Evolutionary conservation across 2,797 vertebrate genomes (phyloP).

Genomic region (Liasis olivaceus): DNA sequence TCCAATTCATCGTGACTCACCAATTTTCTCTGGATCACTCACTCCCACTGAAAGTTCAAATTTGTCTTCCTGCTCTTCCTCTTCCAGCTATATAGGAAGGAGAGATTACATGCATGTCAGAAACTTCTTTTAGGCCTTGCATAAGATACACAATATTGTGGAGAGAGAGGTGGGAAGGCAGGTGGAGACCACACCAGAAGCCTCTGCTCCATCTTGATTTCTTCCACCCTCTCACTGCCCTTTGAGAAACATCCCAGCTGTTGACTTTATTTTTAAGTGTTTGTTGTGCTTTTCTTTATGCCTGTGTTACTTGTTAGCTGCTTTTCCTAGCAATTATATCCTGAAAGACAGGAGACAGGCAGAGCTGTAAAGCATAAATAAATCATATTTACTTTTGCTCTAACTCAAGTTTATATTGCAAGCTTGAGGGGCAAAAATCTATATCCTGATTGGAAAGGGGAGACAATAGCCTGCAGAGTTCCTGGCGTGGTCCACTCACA

Average conservation of each 20-base stretch:
- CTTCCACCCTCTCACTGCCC: background rate
- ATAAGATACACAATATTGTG: background rate
- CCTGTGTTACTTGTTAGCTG: background rate
- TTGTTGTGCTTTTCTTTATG: background rate
- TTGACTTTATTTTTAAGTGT: background rate
- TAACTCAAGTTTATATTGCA: background rate
- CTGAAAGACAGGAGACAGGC: background rate
- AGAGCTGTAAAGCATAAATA: background rate
- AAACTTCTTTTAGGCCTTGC: background rate
- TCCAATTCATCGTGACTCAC: constrained; percentile 72
- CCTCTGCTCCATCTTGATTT: background rate
- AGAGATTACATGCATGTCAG: constrained; percentile 3
- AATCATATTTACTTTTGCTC: background rate
- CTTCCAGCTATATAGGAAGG: constrained; percentile 82
- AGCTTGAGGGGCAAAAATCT: background rate
- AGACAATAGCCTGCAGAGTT: background rate
- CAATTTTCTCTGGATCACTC: constrained; percentile 96
- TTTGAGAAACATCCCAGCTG: background rate
- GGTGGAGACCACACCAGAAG: background rate
- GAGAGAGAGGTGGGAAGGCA: background rate
- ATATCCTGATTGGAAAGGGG: background rate
- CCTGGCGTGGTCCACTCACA: background rate
- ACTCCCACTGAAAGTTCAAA: constrained; percentile 90
- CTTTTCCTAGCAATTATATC: background rate
- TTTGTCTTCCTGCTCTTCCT: constrained; percentile 88